Percentiles rank a stretch among this genome's conserved stretches.
Conservation (phyloP, 2,888 invertebrate genomes). For the Stenolophus ochropezus region DNA sequence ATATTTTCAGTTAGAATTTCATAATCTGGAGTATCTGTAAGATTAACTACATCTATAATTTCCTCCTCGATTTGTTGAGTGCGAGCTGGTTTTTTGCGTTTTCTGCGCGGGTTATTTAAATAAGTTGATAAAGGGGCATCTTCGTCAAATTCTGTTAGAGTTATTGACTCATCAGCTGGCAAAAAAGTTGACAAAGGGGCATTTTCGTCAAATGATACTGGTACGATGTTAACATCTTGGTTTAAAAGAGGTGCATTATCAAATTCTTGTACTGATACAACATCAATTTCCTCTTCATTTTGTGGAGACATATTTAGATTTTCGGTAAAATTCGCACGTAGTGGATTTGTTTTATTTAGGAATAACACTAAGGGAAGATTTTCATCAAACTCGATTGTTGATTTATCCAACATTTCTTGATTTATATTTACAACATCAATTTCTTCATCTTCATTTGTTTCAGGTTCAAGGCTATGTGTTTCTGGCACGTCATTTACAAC, state of each 20-base stretch:
- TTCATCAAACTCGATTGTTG: neutral
- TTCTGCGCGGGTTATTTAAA: neutral
- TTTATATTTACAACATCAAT: neutral
- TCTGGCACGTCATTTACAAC: conserved; percentile 9
- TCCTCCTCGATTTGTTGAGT: neutral
- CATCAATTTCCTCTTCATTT: conserved; percentile 19
- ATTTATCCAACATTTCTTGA: neutral
- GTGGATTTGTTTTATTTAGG: neutral
- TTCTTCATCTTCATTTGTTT: conserved; percentile 23
- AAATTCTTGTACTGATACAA: neutral
- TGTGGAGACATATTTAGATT: neutral
- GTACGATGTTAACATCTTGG: too few species aligned
- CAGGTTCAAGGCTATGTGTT: neutral
- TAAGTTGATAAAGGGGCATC: too few species aligned
- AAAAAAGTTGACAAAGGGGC: too few species aligned
- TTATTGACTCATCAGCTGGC: neutral
- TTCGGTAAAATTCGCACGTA: neutral
- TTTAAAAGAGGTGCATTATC: neutral
- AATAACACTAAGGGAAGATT: neutral
- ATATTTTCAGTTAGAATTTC: too few species aligned
- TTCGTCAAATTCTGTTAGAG: too few species aligned
- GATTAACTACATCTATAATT: conserved; percentile 38
- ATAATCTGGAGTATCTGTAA: neutral
- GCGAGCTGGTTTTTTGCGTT: neutral
- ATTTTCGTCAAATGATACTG: too few species aligned